phyloP scores from a whole-genome alignment of 2,113 vertebrate species.

The Chaetorhynchus papuensis region DNA sequence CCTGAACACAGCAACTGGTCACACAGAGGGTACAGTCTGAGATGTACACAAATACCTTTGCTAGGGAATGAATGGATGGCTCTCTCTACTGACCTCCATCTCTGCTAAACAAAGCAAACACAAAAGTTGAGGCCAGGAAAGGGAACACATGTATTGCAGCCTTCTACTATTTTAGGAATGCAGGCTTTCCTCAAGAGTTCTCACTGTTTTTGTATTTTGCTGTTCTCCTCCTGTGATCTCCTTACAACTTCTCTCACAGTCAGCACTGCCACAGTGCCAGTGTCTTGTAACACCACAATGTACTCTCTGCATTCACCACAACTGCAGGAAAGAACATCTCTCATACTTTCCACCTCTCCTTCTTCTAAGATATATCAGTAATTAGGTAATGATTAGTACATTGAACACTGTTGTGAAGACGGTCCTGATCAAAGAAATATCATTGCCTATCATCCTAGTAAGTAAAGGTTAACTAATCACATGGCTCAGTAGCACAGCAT shows the following conservation, averaged over 20 bases:
- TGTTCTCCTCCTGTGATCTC: neutral
- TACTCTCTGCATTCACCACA: neutral
- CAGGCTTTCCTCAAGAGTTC: neutral
- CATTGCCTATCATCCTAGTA: neutral
- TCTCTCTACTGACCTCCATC: neutral
- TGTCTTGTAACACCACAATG: neutral
- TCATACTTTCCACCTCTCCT: neutral
- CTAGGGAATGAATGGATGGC: neutral
- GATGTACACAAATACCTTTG: neutral
- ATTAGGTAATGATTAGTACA: neutral
- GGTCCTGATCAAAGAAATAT: slow-evolving; percentile 48
- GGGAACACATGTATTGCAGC: neutral
- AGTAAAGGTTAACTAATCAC: slow-evolving; percentile 19
- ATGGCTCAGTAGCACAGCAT: neutral
- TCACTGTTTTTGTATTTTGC: neutral
- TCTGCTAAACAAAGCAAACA: neutral
- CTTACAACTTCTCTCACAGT: neutral
- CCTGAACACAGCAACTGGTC: neutral
- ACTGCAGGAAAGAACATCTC: neutral
- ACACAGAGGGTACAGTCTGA: neutral
- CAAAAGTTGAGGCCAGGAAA: neutral
- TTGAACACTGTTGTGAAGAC: slow-evolving; percentile 16
- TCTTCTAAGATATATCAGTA: neutral
- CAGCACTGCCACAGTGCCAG: neutral
- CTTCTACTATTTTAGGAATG: neutral